Percentiles rank a stretch among this genome's conserved stretches.
These are phyloP conservation scores for Phaedon cochleariae DNA, from an alignment of 2,888 invertebrate species.

Conservation along the genomic window DNA sequence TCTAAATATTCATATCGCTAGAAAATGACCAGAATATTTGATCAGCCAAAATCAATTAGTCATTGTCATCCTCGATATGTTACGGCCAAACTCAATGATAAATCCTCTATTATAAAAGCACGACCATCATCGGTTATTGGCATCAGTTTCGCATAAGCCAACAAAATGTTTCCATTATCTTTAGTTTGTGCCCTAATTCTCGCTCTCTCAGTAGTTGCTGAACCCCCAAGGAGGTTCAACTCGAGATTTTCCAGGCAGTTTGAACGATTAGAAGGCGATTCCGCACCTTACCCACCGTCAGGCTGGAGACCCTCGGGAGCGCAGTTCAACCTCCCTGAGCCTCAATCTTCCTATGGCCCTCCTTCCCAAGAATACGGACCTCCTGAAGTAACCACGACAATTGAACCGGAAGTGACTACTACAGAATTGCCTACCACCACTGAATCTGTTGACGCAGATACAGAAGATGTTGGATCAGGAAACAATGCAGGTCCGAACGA, in stretches of 20 bases:
- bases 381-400: slow-evolving; percentile 37
- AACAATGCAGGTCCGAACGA: slow-evolving; percentile 20
- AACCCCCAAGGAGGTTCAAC: slow-evolving; percentile 20
- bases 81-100: neutral
- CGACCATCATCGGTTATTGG: neutral
- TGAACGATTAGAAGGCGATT: neutral
- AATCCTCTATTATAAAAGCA: slow-evolving; percentile 20
- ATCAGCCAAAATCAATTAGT: slow-evolving; percentile 17
- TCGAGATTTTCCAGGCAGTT: slow-evolving; percentile 13
- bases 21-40: slow-evolving; percentile 20
- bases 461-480: slow-evolving; percentile 19
- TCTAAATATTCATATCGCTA: neutral
- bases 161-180: neutral
- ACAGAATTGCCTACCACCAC: slow-evolving; percentile 39
- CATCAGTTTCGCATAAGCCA: neutral
- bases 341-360: slow-evolving; percentile 25
- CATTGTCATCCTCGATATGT: slow-evolving; percentile 11
- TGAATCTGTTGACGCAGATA: slow-evolving; percentile 20
- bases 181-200: neutral
- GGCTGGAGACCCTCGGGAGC: slow-evolving; percentile 25
- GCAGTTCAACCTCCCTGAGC: slow-evolving; percentile 6
- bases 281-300: slow-evolving; percentile 31
- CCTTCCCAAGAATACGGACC: slow-evolving; percentile 24
- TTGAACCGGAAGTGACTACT: slow-evolving; percentile 49
- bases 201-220: neutral